Base-by-base conservation (phyloP, 2,888 invertebrate genomes). In the Heliconius aoede region DNA sequence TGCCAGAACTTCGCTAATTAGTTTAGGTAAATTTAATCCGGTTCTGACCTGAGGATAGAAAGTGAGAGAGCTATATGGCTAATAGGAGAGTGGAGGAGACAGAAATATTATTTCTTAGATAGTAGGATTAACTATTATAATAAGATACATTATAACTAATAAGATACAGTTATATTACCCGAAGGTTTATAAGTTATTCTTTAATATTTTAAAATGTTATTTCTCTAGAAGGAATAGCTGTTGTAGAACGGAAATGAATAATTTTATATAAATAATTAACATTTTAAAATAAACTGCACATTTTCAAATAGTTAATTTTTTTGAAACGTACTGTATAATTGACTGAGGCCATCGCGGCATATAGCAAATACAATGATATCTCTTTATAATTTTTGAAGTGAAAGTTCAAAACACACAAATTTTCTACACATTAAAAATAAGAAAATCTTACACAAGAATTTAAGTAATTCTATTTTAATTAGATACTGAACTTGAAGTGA, bases 81-180 rank as follows among this genome's bases (percentile, higher is more conserved):
- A 2, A 18, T 30, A 26, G 5, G 46, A 28, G 30, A 13, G 21
- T 28, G 30, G 8, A 30, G 7, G 55, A 55, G n/a, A 51, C 7
- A 15, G 30, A 32, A n/a, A 40, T 65, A 65, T n/a, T 30, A 11
- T 40, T 46, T 51, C 30, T 55, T 55, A 15, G n/a, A 28, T 55
- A 69, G 55, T 55, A 55, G 13, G 30, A 68, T 69, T 30, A 69
- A n/a, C 67, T 28, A 68, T n/a, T n/a, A n/a, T n/a, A n/a, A n/a
- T n/a, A n/a, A n/a, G n/a, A n/a, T n/a, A n/a, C n/a, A n/a, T n/a
- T n/a, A n/a, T 30, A 69, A 30, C 68, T 30, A 55, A n/a, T 30
- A 51, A 46, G 46, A 46, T 46, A 46, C 46, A 18, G 46, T 46
- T 46, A 2, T 46, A 18, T 18, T 46, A 18, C 18, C 46, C 18